Base-by-base conservation (phyloP, 2,888 invertebrate species). In the Hermaeophaga mercurialis region DNA sequence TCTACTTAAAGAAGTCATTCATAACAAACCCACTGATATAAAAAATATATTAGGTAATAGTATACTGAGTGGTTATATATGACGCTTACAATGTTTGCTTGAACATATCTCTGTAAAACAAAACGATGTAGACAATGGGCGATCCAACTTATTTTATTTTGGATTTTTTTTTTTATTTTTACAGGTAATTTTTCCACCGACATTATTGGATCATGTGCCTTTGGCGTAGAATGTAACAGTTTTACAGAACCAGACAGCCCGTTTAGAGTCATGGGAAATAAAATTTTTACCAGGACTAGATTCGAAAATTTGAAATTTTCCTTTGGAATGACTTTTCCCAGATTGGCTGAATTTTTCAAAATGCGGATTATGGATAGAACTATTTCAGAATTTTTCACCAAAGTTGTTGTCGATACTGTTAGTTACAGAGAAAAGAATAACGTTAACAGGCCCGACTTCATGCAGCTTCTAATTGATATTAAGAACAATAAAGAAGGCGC, bases 211-310 rank as follows among this genome's bases (percentile, higher is more conserved):
- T 80, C 80, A 54, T 80, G 83, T 48, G 84, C 83, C 6, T 85
- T 84, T 66, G 84, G 84, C 26, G 74, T 84, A 3, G 81, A 84
- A 55, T 81, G 80, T 58, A 81, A 84, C 62, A 79, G 81, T 12
- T 80, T 84, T 47, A 76, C 78, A 43, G 78, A 81, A 67, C 73
- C 80, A 0, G 72, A 81, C 56, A 79, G 81, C 2, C 61, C 58
- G 9, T 84, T 84, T 70, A 55, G 63, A 31, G 39, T 48, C 36
- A 62, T 59, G 49, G 68, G 69, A 5, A 54, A 59, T 11, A 48
- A 18, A 24, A 28, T 61, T 6, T 58, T 61, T 14, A 24, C 9
- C 1, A 18, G 19, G 18, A 54, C 48, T 6, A 45, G 12, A 9
- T 24, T 53, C 0, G 39, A 45, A 8, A 15, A 14, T 3, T 9